Base-by-base conservation (phyloP, 2,888 invertebrate genomes). In the Hypena proboscidalis region DNA sequence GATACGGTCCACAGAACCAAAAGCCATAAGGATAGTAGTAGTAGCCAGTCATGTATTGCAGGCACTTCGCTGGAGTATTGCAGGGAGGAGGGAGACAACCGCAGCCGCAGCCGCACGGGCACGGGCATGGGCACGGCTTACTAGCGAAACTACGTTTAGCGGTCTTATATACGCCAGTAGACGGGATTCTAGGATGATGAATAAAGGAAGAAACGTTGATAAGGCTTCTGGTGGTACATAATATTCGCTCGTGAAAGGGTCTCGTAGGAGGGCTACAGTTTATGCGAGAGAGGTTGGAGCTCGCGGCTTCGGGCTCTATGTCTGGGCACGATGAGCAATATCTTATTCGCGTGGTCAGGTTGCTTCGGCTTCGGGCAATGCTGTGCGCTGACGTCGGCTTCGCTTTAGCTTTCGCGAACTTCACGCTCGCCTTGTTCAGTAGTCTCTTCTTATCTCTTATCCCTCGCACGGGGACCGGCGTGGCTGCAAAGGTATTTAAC, bases 1-100 rank as follows among this genome's bases (percentile, higher is more conserved):
- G 85, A 52, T 86, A 86, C 0, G 87, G 86, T 0, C 87, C 86
- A 30, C 86, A 85, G 56, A 84, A 85, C 87, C 87, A 87, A 26
- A 69, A 77, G 1, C 86, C 87, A 35, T 87, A 87, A 0, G 86
- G 86, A 31, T 87, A 87, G 51, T 87, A 87, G 44, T 85, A 87
- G 54, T 88, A 87, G 1, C 87, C 86, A 3, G 81, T 80, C 83
- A 86, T 84, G 52, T 80, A 82, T 27, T 85, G 84, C 3, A 85
- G 32, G 51, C 87, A 86, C n/a, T 57, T 65, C 0, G 87, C 77
- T 0, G 84, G 80, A 0, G 61, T 58, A 43, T 83, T 80, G 48
- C 84, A 81, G 0, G 85, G 85, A 0, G 85, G 84, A 0, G 86
- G 87, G 0, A 85, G 69, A 32, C 76, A 78, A 27, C 61, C 57